These are phyloP conservation scores for Drosophila parabipectinata DNA, from an alignment of 1,140 invertebrate species.

Conservation along the genomic window DNA sequence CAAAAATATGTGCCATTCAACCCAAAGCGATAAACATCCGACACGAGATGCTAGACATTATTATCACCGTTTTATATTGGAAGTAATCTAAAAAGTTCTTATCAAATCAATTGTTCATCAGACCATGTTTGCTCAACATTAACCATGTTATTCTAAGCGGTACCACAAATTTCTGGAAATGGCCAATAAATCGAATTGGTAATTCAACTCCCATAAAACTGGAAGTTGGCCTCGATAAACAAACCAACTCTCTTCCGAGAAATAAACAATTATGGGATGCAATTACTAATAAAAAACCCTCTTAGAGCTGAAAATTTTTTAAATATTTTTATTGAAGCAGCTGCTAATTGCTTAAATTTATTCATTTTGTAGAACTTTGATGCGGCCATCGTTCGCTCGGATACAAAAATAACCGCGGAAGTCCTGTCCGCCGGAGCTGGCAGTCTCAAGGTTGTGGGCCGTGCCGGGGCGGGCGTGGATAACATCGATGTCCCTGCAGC, in stretches of 20 bases:
- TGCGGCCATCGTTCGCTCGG: slow-evolving; percentile 96
- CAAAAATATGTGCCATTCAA: neutral
- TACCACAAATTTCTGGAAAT: slow-evolving; percentile 6
- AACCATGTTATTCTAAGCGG: neutral
- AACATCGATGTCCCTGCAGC: slow-evolving; percentile 97
- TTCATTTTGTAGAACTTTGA: slow-evolving; percentile 90
- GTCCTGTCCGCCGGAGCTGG: slow-evolving; percentile 91
- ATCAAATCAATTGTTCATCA: slow-evolving; percentile 32
- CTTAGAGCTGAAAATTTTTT: neutral
- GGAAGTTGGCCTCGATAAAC: neutral
- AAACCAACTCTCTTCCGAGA: neutral
- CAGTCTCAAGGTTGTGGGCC: slow-evolving; percentile 93
- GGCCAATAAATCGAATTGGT: neutral
- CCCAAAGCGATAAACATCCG: neutral
- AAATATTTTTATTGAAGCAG: slow-evolving; percentile 23
- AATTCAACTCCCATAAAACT: neutral
- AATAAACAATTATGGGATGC: neutral
- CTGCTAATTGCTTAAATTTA: slow-evolving; percentile 21
- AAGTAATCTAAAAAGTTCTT: slow-evolving; percentile 13
- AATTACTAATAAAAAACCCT: neutral
- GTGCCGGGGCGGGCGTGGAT: slow-evolving; percentile 98
- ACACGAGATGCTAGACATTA: slow-evolving; percentile 7
- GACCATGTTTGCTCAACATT: slow-evolving; percentile 25
- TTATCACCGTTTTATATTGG: slow-evolving; percentile 15
- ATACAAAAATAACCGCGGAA: slow-evolving; percentile 97